Base-by-base conservation (phyloP, 64 coral and sea anemone genomes). In the Porites australiensis region DNA sequence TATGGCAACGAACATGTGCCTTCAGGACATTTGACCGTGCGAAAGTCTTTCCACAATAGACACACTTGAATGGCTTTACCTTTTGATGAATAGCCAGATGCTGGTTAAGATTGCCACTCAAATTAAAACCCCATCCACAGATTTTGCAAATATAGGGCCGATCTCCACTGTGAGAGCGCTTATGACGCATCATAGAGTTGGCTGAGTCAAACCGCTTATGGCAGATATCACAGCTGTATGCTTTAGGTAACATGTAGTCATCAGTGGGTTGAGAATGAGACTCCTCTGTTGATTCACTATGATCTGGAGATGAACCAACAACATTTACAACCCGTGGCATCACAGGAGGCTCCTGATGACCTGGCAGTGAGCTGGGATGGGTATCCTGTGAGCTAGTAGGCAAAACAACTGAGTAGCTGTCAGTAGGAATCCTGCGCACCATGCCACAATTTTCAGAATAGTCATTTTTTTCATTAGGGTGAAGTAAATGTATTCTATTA, bases 41-140 rank as follows among this genome's bases (percentile, higher is more conserved):
- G 81, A 98, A 98, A 68, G 96, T 95, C 70, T 98, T 98, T 3
- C 93, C 93, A 67, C 96, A 98, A 60, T 95, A 95, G 51, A 95
- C 93, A 79, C 96, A 98, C 74, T 94, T 94, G 58, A 95, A 98
- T 50, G 96, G 93, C 48, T 98, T 98, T 49, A 95, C 96, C 73
- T 98, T 95, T 37, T 94, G 93, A 44, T 98, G 96, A 54, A 98
- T 98, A 8, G 92, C 93, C 65, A 95, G 84, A 67, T 98, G 96
- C 75, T 98, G 92, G 76, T 94, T 98, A 5, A 98, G 68, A 65
- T 98, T 94, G 27, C 93, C 92, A 63, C 90, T 95, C 60, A 94
- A 92, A 16, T 94, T 98, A 45, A 98, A 98, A 4, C 93, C 96
- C 93, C 93, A 95, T 11, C 93, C 86, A 67, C 96, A 98, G 9